Evolutionary conservation across 2,797 vertebrate genomes (phyloP).

Genomic region (Alcedo quadribrachys): DNA sequence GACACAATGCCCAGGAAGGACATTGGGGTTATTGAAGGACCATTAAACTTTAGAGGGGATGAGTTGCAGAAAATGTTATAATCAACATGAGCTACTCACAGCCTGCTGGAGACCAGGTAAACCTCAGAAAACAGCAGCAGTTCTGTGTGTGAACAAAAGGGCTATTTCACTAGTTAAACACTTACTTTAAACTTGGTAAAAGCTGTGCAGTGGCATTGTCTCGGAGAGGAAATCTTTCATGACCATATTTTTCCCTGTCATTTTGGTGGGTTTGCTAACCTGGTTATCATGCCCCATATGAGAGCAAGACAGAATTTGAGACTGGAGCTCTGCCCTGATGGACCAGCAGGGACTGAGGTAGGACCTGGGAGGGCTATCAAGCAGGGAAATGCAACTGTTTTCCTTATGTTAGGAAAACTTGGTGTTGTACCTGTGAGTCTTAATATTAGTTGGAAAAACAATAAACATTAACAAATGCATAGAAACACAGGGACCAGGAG

Average conservation of each 20-base stretch:
- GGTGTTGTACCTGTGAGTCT: fast-evolving
- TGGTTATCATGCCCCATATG: not conserved
- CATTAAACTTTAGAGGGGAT: not conserved
- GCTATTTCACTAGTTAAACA: not conserved
- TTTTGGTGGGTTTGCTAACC: not conserved
- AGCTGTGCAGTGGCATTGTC: not conserved
- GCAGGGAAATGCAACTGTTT: not conserved
- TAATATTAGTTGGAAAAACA: not conserved
- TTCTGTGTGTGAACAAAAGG: not conserved
- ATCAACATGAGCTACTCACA: not conserved
- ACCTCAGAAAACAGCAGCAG: not conserved
- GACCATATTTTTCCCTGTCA: not conserved
- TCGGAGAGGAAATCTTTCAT: not conserved
- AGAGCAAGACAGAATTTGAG: not conserved
- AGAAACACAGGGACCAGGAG: not conserved
- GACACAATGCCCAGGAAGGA: not conserved
- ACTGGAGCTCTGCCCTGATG: not conserved
- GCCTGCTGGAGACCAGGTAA: not conserved
- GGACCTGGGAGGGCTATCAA: not conserved
- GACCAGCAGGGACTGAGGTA: fast-evolving
- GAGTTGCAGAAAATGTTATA: not conserved
- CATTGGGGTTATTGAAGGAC: not conserved
- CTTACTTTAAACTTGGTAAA: not conserved
- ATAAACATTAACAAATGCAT: not conserved
- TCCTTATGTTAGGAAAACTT: not conserved